Conservation (phyloP, 2,113 vertebrate species). For the Sisor rabdophorus region DNA sequence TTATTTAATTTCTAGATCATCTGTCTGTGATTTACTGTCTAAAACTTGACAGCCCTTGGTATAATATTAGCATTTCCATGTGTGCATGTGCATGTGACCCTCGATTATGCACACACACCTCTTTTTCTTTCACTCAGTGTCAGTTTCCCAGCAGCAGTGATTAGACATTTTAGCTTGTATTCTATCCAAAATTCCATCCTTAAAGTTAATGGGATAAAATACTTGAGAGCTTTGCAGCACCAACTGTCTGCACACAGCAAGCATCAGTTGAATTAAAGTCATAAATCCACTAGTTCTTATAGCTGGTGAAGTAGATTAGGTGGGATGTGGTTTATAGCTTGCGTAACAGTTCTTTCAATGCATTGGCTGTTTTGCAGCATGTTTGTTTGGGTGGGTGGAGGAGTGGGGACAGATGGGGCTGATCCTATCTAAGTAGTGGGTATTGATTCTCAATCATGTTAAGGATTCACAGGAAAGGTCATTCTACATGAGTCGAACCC, state of each 20-base stretch:
- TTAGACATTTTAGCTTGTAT: slow-evolving; percentile 5
- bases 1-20: too few species aligned
- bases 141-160: background rate
- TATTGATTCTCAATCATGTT: slow-evolving; percentile 32
- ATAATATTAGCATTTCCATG: background rate
- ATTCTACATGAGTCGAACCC: slow-evolving; percentile 20
- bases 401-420: slow-evolving; percentile 30
- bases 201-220: background rate
- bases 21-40: too few species aligned
- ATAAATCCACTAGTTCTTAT: slow-evolving; percentile 26
- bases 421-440: slow-evolving; percentile 6
- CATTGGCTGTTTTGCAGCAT: slow-evolving; percentile 8
- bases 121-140: background rate
- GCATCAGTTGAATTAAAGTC: slow-evolving; percentile 11
- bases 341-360: slow-evolving; percentile 3
- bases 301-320: slow-evolving; percentile 43
- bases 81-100: too few species aligned
- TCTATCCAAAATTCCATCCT: background rate
- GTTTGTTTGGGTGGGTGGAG: slow-evolving; percentile 20
- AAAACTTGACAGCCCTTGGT: background rate
- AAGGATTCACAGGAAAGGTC: slow-evolving; percentile 34
- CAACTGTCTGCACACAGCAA: background rate
- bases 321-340: slow-evolving; percentile 34
- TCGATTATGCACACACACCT: background rate
- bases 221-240: background rate